A percentile compares a stretch with the other conserved stretches of the same genome.
phyloP scores from a whole-genome alignment of 2,797 vertebrate species.

The Apogon hyalosoma region DNA sequence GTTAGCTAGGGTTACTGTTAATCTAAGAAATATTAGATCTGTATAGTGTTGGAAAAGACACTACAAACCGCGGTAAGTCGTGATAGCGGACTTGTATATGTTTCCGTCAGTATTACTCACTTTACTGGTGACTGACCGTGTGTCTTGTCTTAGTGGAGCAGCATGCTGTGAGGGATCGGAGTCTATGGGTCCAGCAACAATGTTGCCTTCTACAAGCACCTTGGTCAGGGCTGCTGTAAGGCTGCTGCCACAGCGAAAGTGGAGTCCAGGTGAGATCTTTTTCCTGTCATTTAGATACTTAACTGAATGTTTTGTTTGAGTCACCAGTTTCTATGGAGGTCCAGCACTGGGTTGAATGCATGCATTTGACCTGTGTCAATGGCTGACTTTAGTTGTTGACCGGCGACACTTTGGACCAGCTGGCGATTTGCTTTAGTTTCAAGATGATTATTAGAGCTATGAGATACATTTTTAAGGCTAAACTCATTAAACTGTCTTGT shows the following conservation, averaged over 20 bases:
- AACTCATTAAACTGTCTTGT: no score
- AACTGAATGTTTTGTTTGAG: no score
- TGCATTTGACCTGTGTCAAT: no score
- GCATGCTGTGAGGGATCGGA: constrained; percentile 46
- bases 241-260: constrained; percentile 45
- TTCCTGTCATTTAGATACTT: no score
- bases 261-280: constrained; percentile 64
- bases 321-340: no score
- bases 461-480: no score
- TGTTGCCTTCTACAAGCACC: constrained; percentile 63
- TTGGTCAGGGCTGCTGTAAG: constrained; percentile 51
- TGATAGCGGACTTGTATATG: background rate
- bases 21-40: background rate
- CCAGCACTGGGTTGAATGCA: no score
- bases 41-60: no score
- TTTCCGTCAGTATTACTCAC: background rate
- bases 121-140: background rate
- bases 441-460: no score
- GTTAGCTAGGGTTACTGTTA: constrained; percentile 13
- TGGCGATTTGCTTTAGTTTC: no score
- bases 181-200: constrained; percentile 54
- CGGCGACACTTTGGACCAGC: no score
- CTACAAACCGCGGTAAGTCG: background rate
- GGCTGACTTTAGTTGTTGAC: no score
- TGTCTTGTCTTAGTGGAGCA: background rate